Percentiles rank a stretch among this genome's conserved stretches.
These are phyloP conservation scores for Aratinga solstitialis DNA, from an alignment of 2,797 vertebrate species.

Conservation along the genomic window DNA sequence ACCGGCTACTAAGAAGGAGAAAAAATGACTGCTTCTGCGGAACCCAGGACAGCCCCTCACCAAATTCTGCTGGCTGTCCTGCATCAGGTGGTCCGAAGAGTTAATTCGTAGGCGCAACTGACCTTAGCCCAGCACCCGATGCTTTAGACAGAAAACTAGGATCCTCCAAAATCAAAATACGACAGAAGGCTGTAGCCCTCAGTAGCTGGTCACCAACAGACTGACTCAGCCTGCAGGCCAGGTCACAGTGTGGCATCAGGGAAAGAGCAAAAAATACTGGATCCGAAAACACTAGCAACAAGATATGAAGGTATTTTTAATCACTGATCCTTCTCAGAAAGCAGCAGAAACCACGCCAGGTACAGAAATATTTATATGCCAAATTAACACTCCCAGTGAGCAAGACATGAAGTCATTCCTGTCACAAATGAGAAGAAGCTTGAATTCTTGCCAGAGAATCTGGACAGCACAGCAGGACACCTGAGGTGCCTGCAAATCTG, in stretches of 20 bases:
- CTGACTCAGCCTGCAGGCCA: slow-evolving; percentile 15
- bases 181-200: slow-evolving; percentile 2
- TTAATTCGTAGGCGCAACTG: background rate
- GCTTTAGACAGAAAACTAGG: background rate
- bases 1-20: too few species aligned
- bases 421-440: background rate
- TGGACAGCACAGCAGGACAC: background rate
- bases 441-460: slow-evolving; percentile 44
- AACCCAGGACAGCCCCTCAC: too few species aligned
- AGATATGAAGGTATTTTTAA: background rate
- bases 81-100: background rate
- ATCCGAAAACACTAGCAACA: background rate
- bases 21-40: too few species aligned
- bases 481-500: slow-evolving; percentile 18
- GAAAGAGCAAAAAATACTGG: background rate
- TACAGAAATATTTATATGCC: slow-evolving; percentile 15
- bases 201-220: background rate
- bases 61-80: background rate
- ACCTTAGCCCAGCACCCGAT: background rate
- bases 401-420: slow-evolving; percentile 47
- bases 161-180: background rate
- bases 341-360: background rate
- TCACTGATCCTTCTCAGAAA: slow-evolving; percentile 5
- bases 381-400: slow-evolving; percentile 8
- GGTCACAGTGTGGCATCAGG: slow-evolving; percentile 20